phyloP scores from a whole-genome alignment of 2,888 invertebrate species.

The Atethmia centrago region DNA sequence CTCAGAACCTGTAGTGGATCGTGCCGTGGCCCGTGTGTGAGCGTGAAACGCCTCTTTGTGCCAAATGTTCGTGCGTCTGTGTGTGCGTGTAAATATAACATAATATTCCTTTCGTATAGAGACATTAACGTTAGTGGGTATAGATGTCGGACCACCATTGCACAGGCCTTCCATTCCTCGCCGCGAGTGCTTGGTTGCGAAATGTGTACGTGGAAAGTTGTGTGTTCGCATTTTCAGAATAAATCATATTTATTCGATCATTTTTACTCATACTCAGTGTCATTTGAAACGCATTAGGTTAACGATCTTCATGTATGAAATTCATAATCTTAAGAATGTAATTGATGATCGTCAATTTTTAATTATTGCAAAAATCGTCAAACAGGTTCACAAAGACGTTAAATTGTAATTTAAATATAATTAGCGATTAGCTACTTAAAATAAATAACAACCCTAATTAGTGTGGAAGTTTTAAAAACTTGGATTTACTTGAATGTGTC shows the following conservation, averaged over 20 bases:
- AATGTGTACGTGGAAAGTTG: slow-evolving; percentile 47
- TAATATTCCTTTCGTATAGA: slow-evolving; percentile 75
- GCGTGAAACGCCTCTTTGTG: slow-evolving; percentile 88
- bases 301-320: slow-evolving; percentile 64
- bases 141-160: slow-evolving; percentile 61
- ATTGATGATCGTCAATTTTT: slow-evolving; percentile 78
- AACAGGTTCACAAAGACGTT: slow-evolving; percentile 72
- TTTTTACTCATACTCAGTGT: slow-evolving; percentile 65
- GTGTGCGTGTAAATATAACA: slow-evolving; percentile 81
- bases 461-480: slow-evolving; percentile 72
- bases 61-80: slow-evolving; percentile 85
- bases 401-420: slow-evolving; percentile 72
- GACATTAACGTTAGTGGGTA: slow-evolving; percentile 74
- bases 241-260: slow-evolving; percentile 67
- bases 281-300: slow-evolving; percentile 67
- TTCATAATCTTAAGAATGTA: slow-evolving; percentile 69
- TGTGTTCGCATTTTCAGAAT: slow-evolving; percentile 64
- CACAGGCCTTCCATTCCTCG: slow-evolving; percentile 31
- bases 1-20: slow-evolving; percentile 86
- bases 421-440: slow-evolving; percentile 74
- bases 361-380: slow-evolving; percentile 73
- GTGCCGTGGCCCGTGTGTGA: slow-evolving; percentile 79
- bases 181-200: slow-evolving; percentile 46
- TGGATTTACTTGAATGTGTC: slow-evolving; percentile 75
- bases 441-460: slow-evolving; percentile 70